Base-by-base conservation (phyloP, 2,113 vertebrate species). In the Crotophaga sulcirostris region DNA sequence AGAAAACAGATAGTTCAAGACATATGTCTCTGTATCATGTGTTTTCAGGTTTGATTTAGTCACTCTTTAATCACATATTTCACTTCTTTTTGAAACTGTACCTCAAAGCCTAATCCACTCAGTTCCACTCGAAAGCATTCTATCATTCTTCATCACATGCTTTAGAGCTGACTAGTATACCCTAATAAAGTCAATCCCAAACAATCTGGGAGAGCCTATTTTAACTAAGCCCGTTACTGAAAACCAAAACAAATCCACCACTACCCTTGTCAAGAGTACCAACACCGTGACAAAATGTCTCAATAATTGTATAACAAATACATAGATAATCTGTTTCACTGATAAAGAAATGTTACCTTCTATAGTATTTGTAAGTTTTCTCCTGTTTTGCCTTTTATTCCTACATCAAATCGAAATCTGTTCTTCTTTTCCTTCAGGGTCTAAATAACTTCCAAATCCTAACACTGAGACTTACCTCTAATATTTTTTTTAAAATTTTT, bases 61-160 rank as follows among this genome's bases (percentile, higher is more conserved):
- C 69, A 67, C 44, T 82, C 26, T 69, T 60, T 94, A 94, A 84
- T 92, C 62, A 92, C 77, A 51, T 84, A 91, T 62, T 17, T 85
- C 63, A 78, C 56, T 89, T 66, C 72, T 73, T 59, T 56, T 70
- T 84, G 60, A 75, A 59, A 16, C 42, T 83, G 8, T 25, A 16
- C 64, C 45, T 91, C 3, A 7, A 86, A 94, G 49, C 36, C 34
- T 70, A 38, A 89, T 89, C 15, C 54, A 60, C n/a, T 89, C 62
- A 47, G 66, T 76, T 94, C 52, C 49, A 82, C 74, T 94, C 3
- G 6, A 93, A 82, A 94, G 33, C 31, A 64, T 78, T 81, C 26
- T 70, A 67, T 84, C 47, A 90, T 56, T 91, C 80, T 84, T 92
- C 60, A 95, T 81, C 29, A 67, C 19, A 38, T 9, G 9, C 11